phyloP scores from a whole-genome alignment of 2,888 invertebrate genomes.

The Zhengitettix transpicula region DNA sequence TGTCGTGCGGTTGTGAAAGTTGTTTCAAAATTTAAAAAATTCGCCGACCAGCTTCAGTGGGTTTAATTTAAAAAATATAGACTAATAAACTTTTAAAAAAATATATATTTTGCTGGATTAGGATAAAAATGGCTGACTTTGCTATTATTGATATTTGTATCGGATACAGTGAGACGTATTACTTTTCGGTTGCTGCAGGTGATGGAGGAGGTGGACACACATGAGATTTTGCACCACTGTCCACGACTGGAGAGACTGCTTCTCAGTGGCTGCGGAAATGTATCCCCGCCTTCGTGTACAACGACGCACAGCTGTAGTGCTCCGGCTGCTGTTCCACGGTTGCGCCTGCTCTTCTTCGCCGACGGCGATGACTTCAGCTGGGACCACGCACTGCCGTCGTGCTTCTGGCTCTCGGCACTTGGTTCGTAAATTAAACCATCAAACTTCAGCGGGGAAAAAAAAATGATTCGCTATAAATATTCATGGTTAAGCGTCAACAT shows the following conservation, averaged over 20 bases:
- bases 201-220: constrained; percentile 20
- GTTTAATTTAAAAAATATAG: too few species aligned
- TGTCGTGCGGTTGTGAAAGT: too few species aligned
- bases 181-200: constrained; percentile 13
- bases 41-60: too few species aligned
- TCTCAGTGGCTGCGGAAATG: constrained; percentile 19
- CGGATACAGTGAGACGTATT: background rate
- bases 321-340: background rate
- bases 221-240: constrained; percentile 16
- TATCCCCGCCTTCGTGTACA: constrained; percentile 13
- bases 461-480: too few species aligned
- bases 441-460: too few species aligned
- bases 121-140: too few species aligned
- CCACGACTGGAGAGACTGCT: constrained; percentile 17
- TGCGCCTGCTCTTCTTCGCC: constrained; percentile 18
- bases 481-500: too few species aligned
- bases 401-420: constrained; percentile 19
- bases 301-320: constrained; percentile 2
- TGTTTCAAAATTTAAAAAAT: too few species aligned
- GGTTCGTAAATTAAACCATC: background rate
- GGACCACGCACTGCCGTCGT: constrained; percentile 19
- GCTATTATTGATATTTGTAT: too few species aligned
- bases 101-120: too few species aligned
- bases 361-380: constrained; percentile 21
- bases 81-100: too few species aligned